phyloP scores from a whole-genome alignment of 2,113 vertebrate genomes.

The Haemorhous mexicanus region DNA sequence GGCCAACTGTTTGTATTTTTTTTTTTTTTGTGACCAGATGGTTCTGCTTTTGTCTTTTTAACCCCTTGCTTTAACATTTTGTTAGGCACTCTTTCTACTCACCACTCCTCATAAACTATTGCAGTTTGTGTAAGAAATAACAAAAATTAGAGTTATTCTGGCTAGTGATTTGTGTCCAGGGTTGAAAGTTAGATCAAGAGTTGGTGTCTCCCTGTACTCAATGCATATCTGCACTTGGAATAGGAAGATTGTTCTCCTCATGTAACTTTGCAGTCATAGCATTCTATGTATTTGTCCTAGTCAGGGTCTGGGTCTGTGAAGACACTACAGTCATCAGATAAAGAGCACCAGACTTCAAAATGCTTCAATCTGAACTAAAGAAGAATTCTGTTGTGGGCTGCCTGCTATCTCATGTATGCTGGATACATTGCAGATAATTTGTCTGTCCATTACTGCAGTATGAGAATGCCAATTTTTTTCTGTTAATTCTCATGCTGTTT shows the following conservation, averaged over 20 bases:
- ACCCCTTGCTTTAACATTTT: neutral
- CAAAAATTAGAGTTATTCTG: neutral
- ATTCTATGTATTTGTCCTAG: neutral
- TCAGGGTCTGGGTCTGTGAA: neutral
- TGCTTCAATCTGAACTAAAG: neutral
- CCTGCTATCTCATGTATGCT: neutral
- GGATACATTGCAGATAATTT: neutral
- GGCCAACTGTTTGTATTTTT: neutral
- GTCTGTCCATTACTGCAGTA: neutral
- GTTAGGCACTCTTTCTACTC: neutral
- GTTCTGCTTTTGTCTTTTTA: constrained; percentile 18
- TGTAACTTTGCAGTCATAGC: neutral
- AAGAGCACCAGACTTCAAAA: neutral
- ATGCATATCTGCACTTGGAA: neutral
- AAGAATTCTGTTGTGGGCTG: neutral
- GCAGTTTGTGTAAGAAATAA: neutral
- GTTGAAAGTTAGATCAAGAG: neutral
- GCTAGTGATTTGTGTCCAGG: neutral
- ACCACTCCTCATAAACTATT: neutral
- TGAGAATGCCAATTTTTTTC: rapidly evolving
- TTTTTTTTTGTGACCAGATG: neutral
- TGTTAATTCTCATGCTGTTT: neutral
- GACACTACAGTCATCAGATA: neutral
- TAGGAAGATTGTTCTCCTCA: neutral
- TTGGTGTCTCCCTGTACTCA: neutral